These are phyloP conservation scores for Pelecanus crispus DNA, from an alignment of 2,113 vertebrate species.

Conservation along the genomic window DNA sequence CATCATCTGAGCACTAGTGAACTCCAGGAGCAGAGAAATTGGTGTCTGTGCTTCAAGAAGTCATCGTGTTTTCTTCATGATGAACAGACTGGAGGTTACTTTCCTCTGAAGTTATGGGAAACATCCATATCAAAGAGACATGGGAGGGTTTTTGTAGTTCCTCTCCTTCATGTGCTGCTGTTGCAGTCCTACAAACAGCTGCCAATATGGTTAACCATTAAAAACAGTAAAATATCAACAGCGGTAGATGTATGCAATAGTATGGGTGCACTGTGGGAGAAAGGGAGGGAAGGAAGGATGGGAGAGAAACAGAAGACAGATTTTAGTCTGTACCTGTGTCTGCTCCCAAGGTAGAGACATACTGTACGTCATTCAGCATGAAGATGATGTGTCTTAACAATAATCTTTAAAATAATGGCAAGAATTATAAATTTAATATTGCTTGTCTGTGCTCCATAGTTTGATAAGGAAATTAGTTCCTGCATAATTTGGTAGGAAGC, in stretches of 20 bases:
- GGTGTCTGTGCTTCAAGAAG: not conserved
- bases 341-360: not conserved
- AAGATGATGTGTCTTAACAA: not conserved
- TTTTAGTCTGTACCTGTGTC: not conserved
- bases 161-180: not conserved
- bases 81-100: not conserved
- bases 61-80: fast-evolving
- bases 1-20: not conserved
- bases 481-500: not conserved
- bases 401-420: not conserved
- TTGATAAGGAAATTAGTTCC: not conserved
- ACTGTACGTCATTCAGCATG: not conserved
- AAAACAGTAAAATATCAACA: not conserved
- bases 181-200: not conserved
- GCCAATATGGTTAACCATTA: not conserved
- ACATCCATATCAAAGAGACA: not conserved
- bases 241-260: not conserved
- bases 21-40: not conserved
- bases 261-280: not conserved
- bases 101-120: not conserved
- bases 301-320: not conserved
- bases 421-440: not conserved
- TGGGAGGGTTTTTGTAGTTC: not conserved
- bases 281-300: not conserved
- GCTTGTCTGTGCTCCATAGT: not conserved